These are phyloP conservation scores for Torymus tubicola DNA, from an alignment of 2,888 invertebrate genomes.

Conservation along the genomic window DNA sequence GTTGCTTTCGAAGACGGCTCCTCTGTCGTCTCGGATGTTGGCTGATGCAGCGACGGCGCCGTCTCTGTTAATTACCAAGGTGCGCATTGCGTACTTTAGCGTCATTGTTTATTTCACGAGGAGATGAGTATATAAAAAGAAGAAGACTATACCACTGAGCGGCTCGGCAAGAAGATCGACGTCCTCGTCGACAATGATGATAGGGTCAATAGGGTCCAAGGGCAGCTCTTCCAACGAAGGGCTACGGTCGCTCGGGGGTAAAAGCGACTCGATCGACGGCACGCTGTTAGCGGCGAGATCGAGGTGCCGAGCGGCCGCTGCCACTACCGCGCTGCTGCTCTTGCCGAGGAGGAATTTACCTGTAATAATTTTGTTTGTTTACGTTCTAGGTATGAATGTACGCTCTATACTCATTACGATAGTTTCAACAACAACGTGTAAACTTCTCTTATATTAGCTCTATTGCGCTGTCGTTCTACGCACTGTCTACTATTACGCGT, in stretches of 20 bases:
- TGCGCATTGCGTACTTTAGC: background rate
- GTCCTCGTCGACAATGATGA: constrained; percentile 40
- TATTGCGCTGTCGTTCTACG: too few species aligned
- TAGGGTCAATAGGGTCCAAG: constrained; percentile 81
- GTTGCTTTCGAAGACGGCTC: constrained; percentile 18
- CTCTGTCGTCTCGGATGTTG: constrained; percentile 7
- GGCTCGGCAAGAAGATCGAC: constrained; percentile 37
- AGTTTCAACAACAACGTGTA: too few species aligned
- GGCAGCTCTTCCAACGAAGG: constrained; percentile 92
- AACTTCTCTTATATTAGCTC: too few species aligned
- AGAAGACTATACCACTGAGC: constrained; percentile 11
- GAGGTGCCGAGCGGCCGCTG: constrained; percentile 53
- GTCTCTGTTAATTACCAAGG: background rate
- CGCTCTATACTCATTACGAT: too few species aligned
- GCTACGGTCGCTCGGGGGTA: constrained; percentile 80
- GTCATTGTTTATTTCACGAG: too few species aligned
- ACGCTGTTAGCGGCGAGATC: constrained; percentile 41
- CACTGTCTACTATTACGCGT: too few species aligned
- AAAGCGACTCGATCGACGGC: constrained; percentile 46
- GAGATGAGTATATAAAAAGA: too few species aligned
- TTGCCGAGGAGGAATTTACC: constrained; percentile 50
- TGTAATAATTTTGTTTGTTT: constrained; percentile 9
- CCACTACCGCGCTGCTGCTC: constrained; percentile 34
- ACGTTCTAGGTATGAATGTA: too few species aligned
- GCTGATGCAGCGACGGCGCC: background rate